Percentiles rank a stretch among this genome's conserved stretches.
phyloP scores from a whole-genome alignment of 2,113 vertebrate species.

The Hyla sarda region DNA sequence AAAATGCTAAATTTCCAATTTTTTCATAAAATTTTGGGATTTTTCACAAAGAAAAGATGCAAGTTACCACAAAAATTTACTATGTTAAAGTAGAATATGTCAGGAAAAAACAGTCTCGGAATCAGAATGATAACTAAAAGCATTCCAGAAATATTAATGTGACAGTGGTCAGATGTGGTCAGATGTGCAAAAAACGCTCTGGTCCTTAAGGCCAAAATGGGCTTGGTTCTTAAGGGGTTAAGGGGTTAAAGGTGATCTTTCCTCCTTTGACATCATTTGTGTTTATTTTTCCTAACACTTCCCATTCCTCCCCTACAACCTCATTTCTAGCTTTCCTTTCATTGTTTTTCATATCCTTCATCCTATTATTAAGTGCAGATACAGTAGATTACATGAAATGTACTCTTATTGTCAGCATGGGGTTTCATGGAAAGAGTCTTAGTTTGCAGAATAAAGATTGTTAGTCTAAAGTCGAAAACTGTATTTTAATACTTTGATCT shows the following conservation, averaged over 20 bases:
- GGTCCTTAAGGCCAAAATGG: too few species aligned
- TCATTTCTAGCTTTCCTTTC: background rate
- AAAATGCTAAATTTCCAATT: too few species aligned
- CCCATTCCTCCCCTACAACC: background rate
- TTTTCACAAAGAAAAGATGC: too few species aligned
- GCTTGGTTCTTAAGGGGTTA: too few species aligned
- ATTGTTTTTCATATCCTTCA: background rate
- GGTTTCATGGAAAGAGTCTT: background rate
- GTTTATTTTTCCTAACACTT: background rate
- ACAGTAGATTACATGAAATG: background rate
- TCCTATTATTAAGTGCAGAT: background rate
- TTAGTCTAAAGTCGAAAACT: background rate
- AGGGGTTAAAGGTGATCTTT: background rate
- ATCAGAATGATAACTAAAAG: too few species aligned
- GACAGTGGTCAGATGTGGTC: too few species aligned
- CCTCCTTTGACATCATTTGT: background rate
- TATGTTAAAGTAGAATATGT: too few species aligned
- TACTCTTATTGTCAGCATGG: background rate
- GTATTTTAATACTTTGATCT: background rate
- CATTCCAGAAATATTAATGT: too few species aligned
- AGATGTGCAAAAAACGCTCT: too few species aligned
- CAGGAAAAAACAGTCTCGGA: too few species aligned
- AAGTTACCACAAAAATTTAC: too few species aligned
- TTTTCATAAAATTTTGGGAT: too few species aligned
- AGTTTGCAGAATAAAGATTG: slow-evolving; percentile 1